Percentiles rank a stretch among this genome's conserved stretches.
Conservation (phyloP, 2,113 vertebrate genomes). For the Gadus macrocephalus region DNA sequence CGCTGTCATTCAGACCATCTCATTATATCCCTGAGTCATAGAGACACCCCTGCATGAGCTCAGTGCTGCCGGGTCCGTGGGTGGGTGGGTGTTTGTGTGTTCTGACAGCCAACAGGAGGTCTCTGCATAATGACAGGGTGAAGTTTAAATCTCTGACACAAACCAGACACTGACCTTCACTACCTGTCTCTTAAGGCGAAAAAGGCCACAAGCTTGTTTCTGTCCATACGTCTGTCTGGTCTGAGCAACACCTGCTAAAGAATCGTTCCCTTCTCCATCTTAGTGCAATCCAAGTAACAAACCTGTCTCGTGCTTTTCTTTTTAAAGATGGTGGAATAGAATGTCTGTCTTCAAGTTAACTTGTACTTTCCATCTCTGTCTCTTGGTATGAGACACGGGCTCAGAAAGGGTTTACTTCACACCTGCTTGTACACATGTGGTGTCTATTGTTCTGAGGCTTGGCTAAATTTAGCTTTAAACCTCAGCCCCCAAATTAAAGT, state of each 20-base stretch:
- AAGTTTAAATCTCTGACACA: slow-evolving; percentile 3
- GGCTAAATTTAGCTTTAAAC: not conserved
- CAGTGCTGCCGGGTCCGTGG: not conserved
- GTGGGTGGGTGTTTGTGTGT: slow-evolving; percentile 25
- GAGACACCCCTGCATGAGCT: not conserved
- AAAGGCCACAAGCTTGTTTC: not conserved
- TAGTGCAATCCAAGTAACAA: too few relatives aligned
- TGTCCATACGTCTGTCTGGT: not conserved
- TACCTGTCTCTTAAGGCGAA: not conserved
- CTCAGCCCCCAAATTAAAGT: not conserved
- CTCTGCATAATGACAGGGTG: slow-evolving; percentile 4
- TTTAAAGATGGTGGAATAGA: too few relatives aligned
- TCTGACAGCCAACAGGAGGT: slow-evolving; percentile 31
- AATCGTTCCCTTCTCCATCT: too few relatives aligned
- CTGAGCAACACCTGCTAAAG: too few relatives aligned
- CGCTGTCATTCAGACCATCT: slow-evolving; percentile 3
- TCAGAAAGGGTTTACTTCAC: too few relatives aligned
- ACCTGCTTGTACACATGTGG: too few relatives aligned
- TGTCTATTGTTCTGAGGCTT: not conserved
- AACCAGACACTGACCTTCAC: slow-evolving; percentile 9
- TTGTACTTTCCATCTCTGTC: too few relatives aligned
- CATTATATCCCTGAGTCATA: slow-evolving; percentile 9
- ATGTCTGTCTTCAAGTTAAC: too few relatives aligned
- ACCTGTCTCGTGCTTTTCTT: too few relatives aligned
- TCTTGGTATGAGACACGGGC: too few relatives aligned